phyloP scores from a whole-genome alignment of 2,797 vertebrate species.

The Eospalax fontanierii region DNA sequence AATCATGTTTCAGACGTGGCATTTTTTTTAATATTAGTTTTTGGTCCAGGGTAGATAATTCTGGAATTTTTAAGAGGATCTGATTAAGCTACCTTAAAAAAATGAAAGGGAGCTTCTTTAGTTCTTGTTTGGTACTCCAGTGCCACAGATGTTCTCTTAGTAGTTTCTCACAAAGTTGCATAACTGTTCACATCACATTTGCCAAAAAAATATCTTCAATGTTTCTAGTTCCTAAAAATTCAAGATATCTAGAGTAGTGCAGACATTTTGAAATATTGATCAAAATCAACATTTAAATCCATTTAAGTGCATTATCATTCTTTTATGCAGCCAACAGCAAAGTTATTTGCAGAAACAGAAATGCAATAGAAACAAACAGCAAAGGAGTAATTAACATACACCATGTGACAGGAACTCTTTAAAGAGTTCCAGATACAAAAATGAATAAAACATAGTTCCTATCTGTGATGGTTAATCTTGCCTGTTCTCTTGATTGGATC shows the following conservation, averaged over 20 bases:
- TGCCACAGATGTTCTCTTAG: background rate
- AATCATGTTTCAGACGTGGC: background rate
- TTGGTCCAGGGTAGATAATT: constrained; percentile 21
- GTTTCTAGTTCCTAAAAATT: constrained; percentile 17
- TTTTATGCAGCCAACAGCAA: background rate
- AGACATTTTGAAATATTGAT: background rate
- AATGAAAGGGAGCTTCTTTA: background rate
- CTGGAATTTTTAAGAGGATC: constrained; percentile 31
- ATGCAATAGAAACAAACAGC: background rate
- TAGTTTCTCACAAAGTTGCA: constrained; percentile 36
- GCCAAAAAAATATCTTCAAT: background rate
- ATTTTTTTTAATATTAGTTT: constrained; percentile 17
- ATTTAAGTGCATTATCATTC: background rate
- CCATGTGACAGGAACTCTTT: background rate
- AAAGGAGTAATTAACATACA: background rate
- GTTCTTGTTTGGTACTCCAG: background rate
- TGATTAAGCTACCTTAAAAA: constrained; percentile 33
- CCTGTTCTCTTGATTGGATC: too few species aligned
- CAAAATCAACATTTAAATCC: background rate
- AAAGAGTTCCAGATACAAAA: background rate
- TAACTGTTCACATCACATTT: background rate
- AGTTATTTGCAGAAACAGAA: background rate
- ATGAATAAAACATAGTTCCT: background rate
- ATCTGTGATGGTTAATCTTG: background rate
- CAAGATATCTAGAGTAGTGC: background rate